These are phyloP conservation scores for Spinus olivaceus DNA, from an alignment of 2,797 vertebrate species.

Conservation along the genomic window DNA sequence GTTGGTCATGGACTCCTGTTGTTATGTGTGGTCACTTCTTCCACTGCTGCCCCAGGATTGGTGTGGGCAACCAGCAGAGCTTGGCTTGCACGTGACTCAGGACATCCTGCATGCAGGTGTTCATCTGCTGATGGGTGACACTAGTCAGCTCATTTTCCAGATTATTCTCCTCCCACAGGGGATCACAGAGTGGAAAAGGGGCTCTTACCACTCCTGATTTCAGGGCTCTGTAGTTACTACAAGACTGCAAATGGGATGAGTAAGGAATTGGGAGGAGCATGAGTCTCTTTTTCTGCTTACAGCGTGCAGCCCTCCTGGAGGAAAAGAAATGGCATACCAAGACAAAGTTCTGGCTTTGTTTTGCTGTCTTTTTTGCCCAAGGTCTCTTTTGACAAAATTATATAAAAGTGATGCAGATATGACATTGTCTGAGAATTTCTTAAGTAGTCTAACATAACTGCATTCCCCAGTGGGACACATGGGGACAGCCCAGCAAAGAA, in stretches of 20 bases:
- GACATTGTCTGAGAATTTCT: not conserved
- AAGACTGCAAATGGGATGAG: not conserved
- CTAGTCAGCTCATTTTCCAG: not conserved
- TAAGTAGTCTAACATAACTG: not conserved
- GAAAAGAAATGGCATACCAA: not conserved
- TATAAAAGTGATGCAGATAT: not conserved
- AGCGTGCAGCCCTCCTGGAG: not conserved
- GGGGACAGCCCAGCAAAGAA: not conserved
- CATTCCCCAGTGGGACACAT: not conserved
- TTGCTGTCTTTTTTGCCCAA: not conserved
- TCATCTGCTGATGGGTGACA: not conserved
- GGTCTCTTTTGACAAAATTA: not conserved
- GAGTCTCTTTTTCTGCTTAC: not conserved
- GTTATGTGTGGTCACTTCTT: not conserved
- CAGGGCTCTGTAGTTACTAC: not conserved
- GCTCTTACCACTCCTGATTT: not conserved
- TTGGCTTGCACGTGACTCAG: fast-evolving
- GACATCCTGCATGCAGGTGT: not conserved
- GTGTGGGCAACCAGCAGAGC: not conserved
- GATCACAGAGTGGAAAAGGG: not conserved
- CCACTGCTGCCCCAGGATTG: not conserved
- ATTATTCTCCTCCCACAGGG: not conserved
- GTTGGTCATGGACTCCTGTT: fast-evolving
- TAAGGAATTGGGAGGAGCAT: not conserved
- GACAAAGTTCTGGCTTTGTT: not conserved